Percentiles rank a stretch among this genome's conserved stretches.
phyloP scores from a whole-genome alignment of 2,113 vertebrate genomes.

The Dendrocopos noguchii region DNA sequence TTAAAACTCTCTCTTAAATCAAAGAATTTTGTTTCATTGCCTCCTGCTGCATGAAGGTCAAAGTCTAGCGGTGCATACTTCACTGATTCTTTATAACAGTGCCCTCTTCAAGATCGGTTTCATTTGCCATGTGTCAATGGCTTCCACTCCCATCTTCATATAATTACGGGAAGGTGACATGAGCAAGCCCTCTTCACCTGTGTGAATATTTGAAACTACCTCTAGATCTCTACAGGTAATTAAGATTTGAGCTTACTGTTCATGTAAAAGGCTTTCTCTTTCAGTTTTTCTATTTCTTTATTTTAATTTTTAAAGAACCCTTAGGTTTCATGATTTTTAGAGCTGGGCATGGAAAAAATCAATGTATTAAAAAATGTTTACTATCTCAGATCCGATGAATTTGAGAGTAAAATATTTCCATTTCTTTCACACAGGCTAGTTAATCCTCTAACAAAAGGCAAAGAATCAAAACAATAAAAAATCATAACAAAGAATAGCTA shows the following conservation, averaged over 20 bases:
- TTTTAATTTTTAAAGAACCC: neutral
- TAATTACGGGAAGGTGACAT: constrained; percentile 62
- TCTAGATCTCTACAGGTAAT: constrained; percentile 10
- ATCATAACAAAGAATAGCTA: neutral
- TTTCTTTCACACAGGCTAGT: neutral
- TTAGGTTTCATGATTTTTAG: neutral
- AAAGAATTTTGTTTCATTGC: constrained; percentile 52
- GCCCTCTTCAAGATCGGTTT: constrained; percentile 4
- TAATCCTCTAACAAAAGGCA: neutral
- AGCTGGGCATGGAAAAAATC: neutral
- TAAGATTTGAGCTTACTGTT: constrained; percentile 32
- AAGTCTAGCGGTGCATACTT: constrained; percentile 45
- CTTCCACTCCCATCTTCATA: constrained; percentile 37
- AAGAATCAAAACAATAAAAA: neutral
- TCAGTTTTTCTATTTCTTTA: too few species aligned
- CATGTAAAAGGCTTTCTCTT: neutral
- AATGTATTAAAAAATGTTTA: neutral
- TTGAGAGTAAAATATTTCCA: neutral
- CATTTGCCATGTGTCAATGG: constrained; percentile 37
- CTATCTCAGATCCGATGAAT: neutral
- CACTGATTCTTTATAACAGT: constrained; percentile 50
- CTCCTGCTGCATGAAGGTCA: constrained; percentile 65
- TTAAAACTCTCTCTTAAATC: constrained; percentile 45
- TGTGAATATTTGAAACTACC: neutral
- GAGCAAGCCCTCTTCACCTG: constrained; percentile 2